phyloP scores from a whole-genome alignment of 2,888 invertebrate genomes.

The Athrips mouffetella region DNA sequence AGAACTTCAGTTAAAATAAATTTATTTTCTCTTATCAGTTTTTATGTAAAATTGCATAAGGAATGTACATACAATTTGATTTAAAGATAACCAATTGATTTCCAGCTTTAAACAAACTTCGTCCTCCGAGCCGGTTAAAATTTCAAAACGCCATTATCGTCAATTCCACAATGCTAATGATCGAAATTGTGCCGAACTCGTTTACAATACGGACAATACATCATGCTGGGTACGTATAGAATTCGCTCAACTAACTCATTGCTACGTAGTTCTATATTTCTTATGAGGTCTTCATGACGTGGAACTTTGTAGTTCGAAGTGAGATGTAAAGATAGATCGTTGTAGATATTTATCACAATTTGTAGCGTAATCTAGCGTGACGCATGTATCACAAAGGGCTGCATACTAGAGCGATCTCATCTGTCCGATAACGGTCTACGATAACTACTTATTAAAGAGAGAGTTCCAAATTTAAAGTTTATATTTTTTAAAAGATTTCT shows the following conservation, averaged over 20 bases:
- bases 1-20: no score
- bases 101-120: neutral
- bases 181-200: constrained; percentile 11
- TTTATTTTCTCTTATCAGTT: no score
- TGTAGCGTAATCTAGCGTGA: constrained; percentile 51
- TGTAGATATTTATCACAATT: constrained; percentile 53
- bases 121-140: constrained; percentile 3
- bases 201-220: constrained; percentile 14
- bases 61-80: no score
- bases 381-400: constrained; percentile 40
- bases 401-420: constrained; percentile 33
- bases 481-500: no score
- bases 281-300: no score
- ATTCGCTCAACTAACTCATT: no score
- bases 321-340: constrained; percentile 4
- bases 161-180: constrained; percentile 12
- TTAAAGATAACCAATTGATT: neutral
- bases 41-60: no score
- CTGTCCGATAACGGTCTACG: no score
- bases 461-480: no score
- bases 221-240: constrained; percentile 13
- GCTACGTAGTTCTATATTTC: no score
- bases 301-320: no score
- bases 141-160: constrained; percentile 3
- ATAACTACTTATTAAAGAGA: constrained; percentile 15